Base-by-base conservation (phyloP, 2,113 vertebrate genomes). In the Upupa epops region DNA sequence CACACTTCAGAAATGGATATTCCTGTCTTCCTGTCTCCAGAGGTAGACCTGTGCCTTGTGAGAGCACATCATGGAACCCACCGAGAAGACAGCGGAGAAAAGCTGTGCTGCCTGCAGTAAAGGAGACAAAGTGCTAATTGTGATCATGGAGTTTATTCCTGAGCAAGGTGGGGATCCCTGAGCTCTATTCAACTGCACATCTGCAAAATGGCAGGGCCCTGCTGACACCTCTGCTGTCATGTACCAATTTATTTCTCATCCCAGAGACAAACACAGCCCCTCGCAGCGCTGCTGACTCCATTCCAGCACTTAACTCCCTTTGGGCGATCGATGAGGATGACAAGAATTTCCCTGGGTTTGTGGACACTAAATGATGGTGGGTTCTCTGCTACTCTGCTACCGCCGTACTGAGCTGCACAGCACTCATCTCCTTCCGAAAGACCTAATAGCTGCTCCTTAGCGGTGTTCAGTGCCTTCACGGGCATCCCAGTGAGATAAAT, bases 241-340 rank as follows among this genome's bases (percentile, higher is more conserved):
- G 5, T 3, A 29, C 26, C 55, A 10, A 5, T 70, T 52, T 19
- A 73, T 6, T 37, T 49, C 79, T n/a, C 0, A 0, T 28, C 26
- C 45, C 11, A 20, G 65, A 73, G 54, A 42, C 49, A 42, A 56
- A 34, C 2, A 0, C 0, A 2, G 31, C 51, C 51, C 52, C 60
- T 32, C 16, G 5, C 13, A 52, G 36, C 2, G 3, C 19, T 0
- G 2, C 45, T 2, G 3, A 4, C 55, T 80, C 40, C 37, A 28
- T 17, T 20, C 89, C 83, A 86, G 60, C 73, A 54, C 89, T 77
- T 24, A 31, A 17, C 69, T 70, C 46, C 32, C 77, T 73, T 13
- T 0, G 0, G 28, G 55, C 7, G 8, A 16, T 80, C 2, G 0
- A 20, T 42, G 7, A 34, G 72, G 64, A 80, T 3, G 5, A 8